phyloP scores from a whole-genome alignment of 2,797 vertebrate genomes.

The Periophthalmus magnuspinnatus region DNA sequence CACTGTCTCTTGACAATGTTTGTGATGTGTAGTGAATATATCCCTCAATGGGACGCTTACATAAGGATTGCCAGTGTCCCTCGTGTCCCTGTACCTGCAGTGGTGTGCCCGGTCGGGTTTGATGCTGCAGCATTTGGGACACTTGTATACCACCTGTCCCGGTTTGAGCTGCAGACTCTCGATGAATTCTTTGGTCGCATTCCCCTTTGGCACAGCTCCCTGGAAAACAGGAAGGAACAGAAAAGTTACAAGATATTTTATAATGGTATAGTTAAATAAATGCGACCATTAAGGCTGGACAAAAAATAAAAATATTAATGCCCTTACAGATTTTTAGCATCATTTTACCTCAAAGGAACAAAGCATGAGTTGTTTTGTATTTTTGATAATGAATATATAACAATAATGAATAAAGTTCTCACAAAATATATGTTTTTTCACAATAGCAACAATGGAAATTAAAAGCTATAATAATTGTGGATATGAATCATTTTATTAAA shows the following conservation, averaged over 20 bases:
- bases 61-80: neutral
- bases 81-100: slow-evolving; percentile 64
- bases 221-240: slow-evolving; percentile 43
- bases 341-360: no score
- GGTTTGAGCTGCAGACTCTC: slow-evolving; percentile 97
- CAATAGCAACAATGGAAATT: no score
- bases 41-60: slow-evolving; percentile 8
- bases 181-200: slow-evolving; percentile 97
- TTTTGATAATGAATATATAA: no score
- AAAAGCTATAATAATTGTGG: no score
- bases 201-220: slow-evolving; percentile 98
- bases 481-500: no score
- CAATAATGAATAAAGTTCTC: no score
- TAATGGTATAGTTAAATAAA: neutral
- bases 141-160: slow-evolving; percentile 98
- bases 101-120: slow-evolving; percentile 96
- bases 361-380: no score
- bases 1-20: no score
- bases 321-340: no score
- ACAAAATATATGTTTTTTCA: no score
- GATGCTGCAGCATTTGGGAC: slow-evolving; percentile 99
- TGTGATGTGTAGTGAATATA: slow-evolving; percentile 3
- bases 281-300: no score
- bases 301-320: no score
- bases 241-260: neutral